Base-by-base conservation (phyloP, 2,888 invertebrate genomes). In the Tenthredo mesomela region DNA sequence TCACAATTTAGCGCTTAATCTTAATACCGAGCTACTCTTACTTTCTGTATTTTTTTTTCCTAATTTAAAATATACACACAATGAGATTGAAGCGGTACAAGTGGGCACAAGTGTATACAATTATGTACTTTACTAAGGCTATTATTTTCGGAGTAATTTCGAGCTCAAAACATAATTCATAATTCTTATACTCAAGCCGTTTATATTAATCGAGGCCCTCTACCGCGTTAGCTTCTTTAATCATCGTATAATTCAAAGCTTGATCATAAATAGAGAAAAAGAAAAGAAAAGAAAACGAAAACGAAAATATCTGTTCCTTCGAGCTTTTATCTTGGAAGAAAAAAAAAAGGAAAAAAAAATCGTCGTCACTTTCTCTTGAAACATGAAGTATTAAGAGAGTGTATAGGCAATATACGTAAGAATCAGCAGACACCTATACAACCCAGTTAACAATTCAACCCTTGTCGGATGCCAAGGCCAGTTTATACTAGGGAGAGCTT, bases 381-480 rank as follows among this genome's bases (percentile, higher is more conserved):
- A 67, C 21, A 43, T 21, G 3, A 33, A 70, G 12, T 6, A 18
- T 33, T 9, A 15, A 33, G n/a, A 40, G 12, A 70, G 70, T 37
- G 37, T 33, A 37, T 33, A 37, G 18, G 7, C 18, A n/a, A n/a
- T n/a, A 25, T 25, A 21, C 10, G 37, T 7, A 37, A 7, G 37
- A n/a, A 61, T 61, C 61, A 25, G 67, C 67, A 33, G 73, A 71
- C 43, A 43, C 12, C 47, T 47, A 47, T 7, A 71, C n/a, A n/a
- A n/a, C 12, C n/a, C 43, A 21, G 73, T 43, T 43, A 40, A 73
- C 43, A n/a, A 73, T 73, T 40, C 7, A 43, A 73, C 73, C 73
- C 43, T 73, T 25, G 40, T 73, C 40, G n/a, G 43, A 43, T 43
- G 73, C 40, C 43, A 43, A 73, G 40, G 40, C 43, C 43, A 43